A percentile compares a stretch with the other conserved stretches of the same genome.
Conservation (phyloP, 2,113 vertebrate genomes). For the Cavia porcellus region DNA sequence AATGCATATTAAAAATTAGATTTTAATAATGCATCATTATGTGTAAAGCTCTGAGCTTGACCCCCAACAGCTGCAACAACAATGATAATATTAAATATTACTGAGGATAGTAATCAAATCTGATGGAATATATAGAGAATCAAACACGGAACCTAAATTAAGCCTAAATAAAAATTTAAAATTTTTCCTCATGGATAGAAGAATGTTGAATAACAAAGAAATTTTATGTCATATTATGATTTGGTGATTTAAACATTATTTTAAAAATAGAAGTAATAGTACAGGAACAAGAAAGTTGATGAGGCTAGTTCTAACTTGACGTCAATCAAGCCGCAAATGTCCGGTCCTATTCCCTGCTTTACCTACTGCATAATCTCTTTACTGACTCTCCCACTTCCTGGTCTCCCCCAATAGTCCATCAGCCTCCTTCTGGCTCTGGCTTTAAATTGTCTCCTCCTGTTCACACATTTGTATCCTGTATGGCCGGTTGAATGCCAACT, state of each 20-base stretch:
- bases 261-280: not conserved
- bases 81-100: not conserved
- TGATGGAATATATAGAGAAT: not conserved
- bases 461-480: not conserved
- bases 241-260: not conserved
- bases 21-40: not conserved
- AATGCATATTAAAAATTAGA: not conserved
- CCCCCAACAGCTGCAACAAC: not conserved
- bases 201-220: conserved; percentile 19
- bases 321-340: not conserved
- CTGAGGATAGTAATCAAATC: not conserved
- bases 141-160: not conserved
- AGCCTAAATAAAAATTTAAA: not conserved
- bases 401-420: not conserved
- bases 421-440: not conserved
- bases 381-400: not conserved
- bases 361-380: not conserved
- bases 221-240: not conserved
- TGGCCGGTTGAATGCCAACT: not conserved
- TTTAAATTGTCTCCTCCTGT: not conserved
- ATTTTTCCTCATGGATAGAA: not conserved
- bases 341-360: not conserved
- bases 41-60: not conserved
- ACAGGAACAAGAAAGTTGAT: not conserved
- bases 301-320: conserved; percentile 12